Conservation (phyloP, 2,113 vertebrate species). For the Scomber colias region DNA sequence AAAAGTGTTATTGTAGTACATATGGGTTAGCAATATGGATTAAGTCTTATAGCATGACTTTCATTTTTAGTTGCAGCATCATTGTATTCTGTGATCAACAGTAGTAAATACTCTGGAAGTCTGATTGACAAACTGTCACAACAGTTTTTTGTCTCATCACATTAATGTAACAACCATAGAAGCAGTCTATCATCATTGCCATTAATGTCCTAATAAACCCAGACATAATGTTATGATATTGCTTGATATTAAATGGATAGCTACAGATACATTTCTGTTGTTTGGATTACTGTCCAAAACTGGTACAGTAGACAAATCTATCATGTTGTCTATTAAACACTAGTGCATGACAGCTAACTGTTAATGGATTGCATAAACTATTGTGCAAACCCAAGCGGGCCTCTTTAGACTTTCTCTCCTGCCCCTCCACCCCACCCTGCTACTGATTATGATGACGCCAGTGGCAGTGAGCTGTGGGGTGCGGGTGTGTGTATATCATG, state of each 20-base stretch:
- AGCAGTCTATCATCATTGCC: too few species aligned
- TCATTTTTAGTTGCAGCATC: too few species aligned
- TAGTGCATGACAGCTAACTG: slow-evolving; percentile 28
- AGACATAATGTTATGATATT: neutral
- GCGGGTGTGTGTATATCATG: slow-evolving; percentile 12
- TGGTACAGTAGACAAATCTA: neutral
- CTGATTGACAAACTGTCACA: too few species aligned
- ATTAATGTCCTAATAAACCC: neutral
- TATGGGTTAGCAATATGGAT: neutral
- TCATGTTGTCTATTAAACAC: neutral
- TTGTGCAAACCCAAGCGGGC: neutral
- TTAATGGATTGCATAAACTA: slow-evolving; percentile 26
- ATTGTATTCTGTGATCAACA: too few species aligned
- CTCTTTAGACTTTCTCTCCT: slow-evolving; percentile 1
- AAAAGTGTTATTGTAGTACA: neutral
- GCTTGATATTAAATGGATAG: too few species aligned
- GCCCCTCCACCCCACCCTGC: slow-evolving; percentile 11
- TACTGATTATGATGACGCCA: slow-evolving; percentile 2
- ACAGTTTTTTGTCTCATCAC: neutral
- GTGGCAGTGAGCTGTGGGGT: neutral
- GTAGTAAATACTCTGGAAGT: too few species aligned
- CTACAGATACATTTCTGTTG: too few species aligned
- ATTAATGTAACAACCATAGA: too few species aligned
- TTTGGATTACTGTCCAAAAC: too few species aligned
- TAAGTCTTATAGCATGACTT: neutral